Conservation (phyloP, 2,797 vertebrate species). For the Pipistrellus pipistrellus region DNA sequence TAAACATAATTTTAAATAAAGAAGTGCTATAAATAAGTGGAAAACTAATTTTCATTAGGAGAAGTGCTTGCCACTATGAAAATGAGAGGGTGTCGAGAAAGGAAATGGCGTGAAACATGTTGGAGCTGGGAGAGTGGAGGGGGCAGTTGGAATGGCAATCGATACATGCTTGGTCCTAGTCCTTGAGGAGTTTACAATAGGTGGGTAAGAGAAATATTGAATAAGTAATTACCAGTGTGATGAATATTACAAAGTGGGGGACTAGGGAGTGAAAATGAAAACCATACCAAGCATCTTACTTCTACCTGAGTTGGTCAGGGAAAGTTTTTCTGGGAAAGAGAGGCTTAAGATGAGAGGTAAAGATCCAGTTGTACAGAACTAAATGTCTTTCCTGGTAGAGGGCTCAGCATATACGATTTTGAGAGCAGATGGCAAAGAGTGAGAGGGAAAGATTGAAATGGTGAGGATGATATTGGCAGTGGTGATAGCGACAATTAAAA, state of each 20-base stretch:
- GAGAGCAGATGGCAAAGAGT: not conserved
- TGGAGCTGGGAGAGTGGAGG: no score
- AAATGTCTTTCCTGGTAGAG: not conserved
- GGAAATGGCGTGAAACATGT: not conserved
- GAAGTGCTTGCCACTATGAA: constrained; percentile 42
- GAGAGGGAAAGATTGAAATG: not conserved
- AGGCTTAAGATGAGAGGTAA: not conserved
- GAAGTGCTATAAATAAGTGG: constrained; percentile 72
- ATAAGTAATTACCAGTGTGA: not conserved
- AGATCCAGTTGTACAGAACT: not conserved
- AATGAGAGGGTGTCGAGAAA: not conserved
- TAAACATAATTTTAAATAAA: constrained; percentile 80
- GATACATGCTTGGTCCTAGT: not conserved
- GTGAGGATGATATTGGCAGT: no score
- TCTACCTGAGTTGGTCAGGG: not conserved
- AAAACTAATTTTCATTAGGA: constrained; percentile 35
- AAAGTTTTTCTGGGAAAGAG: constrained; percentile 6
- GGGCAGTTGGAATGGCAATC: not conserved
- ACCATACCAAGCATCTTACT: not conserved
- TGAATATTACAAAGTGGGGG: not conserved
- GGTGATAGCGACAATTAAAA: not conserved
- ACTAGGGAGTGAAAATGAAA: not conserved
- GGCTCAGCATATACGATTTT: not conserved
- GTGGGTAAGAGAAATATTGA: not conserved
- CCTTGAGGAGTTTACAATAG: not conserved